These are phyloP conservation scores for Rhyacophila evoluta DNA, from an alignment of 2,888 invertebrate genomes.

Conservation along the genomic window DNA sequence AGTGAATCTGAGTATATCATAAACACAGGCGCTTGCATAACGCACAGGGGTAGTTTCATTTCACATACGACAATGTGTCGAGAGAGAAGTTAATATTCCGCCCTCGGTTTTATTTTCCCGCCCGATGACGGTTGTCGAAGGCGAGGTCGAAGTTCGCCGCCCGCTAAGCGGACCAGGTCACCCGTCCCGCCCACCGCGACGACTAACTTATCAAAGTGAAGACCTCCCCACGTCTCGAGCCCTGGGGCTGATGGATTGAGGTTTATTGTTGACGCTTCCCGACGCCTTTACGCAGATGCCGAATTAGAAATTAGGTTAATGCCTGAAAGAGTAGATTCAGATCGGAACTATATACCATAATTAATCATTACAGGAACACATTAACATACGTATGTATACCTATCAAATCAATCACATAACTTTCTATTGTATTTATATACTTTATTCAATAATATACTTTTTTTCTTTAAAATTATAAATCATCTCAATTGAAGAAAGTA, in stretches of 20 bases:
- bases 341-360: background rate
- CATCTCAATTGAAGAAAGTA: too few species aligned
- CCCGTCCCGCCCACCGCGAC: background rate
- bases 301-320: background rate
- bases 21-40: background rate
- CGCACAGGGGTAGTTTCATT: background rate
- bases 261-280: constrained; percentile 22
- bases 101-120: constrained; percentile 4
- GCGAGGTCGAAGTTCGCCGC: constrained; percentile 27
- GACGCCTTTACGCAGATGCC: background rate
- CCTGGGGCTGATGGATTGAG: background rate
- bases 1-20: too few species aligned
- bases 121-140: background rate
- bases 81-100: background rate
- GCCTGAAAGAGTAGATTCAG: background rate
- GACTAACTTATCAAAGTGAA: too few species aligned
- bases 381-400: too few species aligned
- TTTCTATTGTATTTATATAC: too few species aligned
- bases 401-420: too few species aligned
- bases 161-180: constrained; percentile 44
- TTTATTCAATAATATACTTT: too few species aligned
- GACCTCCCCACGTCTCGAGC: background rate
- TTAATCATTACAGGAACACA: background rate
- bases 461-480: too few species aligned
- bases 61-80: background rate